Conservation (phyloP, 2,797 vertebrate genomes). For the Halcyon smyrnensis region DNA sequence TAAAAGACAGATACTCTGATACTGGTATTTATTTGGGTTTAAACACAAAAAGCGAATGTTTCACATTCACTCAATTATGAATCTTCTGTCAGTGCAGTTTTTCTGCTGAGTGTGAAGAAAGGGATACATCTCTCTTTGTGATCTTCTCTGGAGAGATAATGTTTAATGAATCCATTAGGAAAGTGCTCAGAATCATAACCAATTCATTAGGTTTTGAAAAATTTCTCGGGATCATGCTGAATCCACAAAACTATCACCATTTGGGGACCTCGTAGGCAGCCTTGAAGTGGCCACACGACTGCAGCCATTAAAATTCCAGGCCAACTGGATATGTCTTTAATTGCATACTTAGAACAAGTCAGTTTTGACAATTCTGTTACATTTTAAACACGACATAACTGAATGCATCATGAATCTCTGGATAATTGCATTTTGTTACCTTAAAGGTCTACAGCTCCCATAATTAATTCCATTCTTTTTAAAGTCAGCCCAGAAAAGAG, state of each 20-base stretch:
- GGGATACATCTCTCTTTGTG: not conserved
- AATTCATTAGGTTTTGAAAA: not conserved
- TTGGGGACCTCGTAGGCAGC: not conserved
- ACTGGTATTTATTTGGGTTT: not conserved
- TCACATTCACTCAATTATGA: not conserved
- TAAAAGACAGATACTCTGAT: not conserved
- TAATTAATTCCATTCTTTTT: slow-evolving; percentile 58
- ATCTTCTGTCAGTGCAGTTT: not conserved
- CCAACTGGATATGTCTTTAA: slow-evolving; percentile 1
- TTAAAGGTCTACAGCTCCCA: slow-evolving; percentile 8
- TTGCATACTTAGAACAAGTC: not conserved
- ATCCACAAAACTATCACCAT: not conserved
- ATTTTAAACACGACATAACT: slow-evolving; percentile 47
- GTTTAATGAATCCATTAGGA: not conserved
- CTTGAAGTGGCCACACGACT: not conserved
- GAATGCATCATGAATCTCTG: slow-evolving; percentile 13
- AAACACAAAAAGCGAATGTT: not conserved
- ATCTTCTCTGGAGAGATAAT: not conserved
- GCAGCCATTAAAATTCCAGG: not conserved
- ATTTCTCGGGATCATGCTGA: not conserved
- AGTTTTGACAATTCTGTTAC: slow-evolving; percentile 24
- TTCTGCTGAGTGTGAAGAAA: not conserved
- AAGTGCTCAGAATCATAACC: not conserved
- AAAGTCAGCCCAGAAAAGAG: slow-evolving; percentile 32
- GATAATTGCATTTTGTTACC: slow-evolving; percentile 50